These are phyloP conservation scores for Acleris cristana DNA, from an alignment of 2,888 invertebrate species.

Conservation along the genomic window DNA sequence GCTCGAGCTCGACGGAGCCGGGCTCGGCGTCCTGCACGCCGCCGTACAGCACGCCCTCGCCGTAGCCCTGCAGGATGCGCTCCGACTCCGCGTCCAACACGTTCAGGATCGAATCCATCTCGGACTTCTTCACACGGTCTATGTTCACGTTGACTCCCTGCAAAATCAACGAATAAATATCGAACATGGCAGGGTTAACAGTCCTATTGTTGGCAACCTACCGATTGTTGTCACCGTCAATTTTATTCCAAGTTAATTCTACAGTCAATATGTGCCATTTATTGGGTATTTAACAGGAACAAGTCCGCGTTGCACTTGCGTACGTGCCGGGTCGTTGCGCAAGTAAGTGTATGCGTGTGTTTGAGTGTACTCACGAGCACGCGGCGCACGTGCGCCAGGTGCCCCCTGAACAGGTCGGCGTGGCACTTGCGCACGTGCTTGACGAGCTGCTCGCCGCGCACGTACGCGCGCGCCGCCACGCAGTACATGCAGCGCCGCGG, in stretches of 20 bases:
- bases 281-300: no score
- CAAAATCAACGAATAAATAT: neutral
- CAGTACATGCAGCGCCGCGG: slow-evolving; percentile 91
- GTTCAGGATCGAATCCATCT: slow-evolving; percentile 69
- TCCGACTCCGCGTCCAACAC: slow-evolving; percentile 74
- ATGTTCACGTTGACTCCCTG: slow-evolving; percentile 53
- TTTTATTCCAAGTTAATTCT: no score
- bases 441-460: slow-evolving; percentile 90
- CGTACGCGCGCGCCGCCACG: slow-evolving; percentile 86
- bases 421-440: slow-evolving; percentile 90
- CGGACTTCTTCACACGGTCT: slow-evolving; percentile 68
- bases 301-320: no score
- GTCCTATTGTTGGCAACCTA: slow-evolving; percentile 20
- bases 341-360: no score
- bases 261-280: no score
- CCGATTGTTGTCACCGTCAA: neutral
- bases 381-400: slow-evolving; percentile 66
- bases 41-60: slow-evolving; percentile 68
- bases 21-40: slow-evolving; percentile 61
- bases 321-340: no score
- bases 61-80: slow-evolving; percentile 70
- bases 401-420: slow-evolving; percentile 83
- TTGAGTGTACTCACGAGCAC: slow-evolving; percentile 47
- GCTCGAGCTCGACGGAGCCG: slow-evolving; percentile 10
- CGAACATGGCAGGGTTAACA: neutral